Base-by-base conservation (phyloP, 2,113 vertebrate genomes). In the Oryzias curvinotus region DNA sequence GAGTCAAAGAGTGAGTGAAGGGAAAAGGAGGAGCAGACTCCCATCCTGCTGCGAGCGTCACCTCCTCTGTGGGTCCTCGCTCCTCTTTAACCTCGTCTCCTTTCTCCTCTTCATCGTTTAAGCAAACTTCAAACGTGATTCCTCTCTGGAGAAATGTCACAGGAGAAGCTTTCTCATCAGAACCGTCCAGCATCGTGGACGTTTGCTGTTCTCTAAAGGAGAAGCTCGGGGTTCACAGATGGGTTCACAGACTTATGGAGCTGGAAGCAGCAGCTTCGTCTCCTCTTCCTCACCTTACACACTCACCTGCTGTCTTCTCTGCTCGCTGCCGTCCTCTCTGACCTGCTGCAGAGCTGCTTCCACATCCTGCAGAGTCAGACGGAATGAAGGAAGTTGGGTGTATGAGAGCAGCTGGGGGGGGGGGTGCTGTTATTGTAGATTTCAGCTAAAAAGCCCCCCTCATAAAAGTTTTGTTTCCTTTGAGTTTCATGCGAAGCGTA, bases 111-210 rank as follows among this genome's bases (percentile, higher is more conserved):
- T 82, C 75, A 42, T 92, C 90, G 19, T 93, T 82, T 44, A 96
- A 82, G 57, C 87, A 84, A 68, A 98, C 94, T 88, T 98, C 95
- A 91, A 98, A 98, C 85, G 90, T 96, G 74, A 96, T 69, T 65
- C 92, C 95, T 71, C 88, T 94, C 95, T 97, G 85, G 46, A 76
- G 42, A 43, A 3, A 15, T 1, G 2, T 44, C 36, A 30, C 21
- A 61, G 4, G 26, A 17, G 10, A 17, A 13, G 26, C 5, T 47
- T 47, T n/a, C 45, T n/a, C 19, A 12, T 12, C 7, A 36, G 6
- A 36, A 8, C 7, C 30, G 7, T 7, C 10, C 30, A 36, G 7
- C 7, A 36, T 10, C 1, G 26, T 26, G 26, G 26, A 5, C 3
- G 30, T 7, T 36, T 36, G 30, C 7, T 36, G 30, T 8, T 8